phyloP scores from a whole-genome alignment of 2,888 invertebrate genomes.

The Muschampia plurimacula region DNA sequence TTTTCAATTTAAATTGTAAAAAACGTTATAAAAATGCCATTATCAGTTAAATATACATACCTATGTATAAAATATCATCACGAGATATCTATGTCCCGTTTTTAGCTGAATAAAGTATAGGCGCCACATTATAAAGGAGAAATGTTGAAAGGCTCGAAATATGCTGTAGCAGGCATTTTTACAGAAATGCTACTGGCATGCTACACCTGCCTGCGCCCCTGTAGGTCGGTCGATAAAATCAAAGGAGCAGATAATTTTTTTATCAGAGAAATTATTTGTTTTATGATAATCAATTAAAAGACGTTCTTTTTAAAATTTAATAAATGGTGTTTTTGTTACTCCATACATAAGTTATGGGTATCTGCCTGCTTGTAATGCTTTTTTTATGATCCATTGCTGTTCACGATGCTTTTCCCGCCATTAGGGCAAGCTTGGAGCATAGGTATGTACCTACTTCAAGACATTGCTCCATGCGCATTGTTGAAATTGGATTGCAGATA shows the following conservation, averaged over 20 bases:
- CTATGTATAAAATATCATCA: too few species aligned
- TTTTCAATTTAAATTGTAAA: too few species aligned
- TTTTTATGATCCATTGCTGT: too few species aligned
- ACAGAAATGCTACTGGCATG: slow-evolving; percentile 48
- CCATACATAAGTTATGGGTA: neutral
- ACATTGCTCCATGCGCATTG: too few species aligned
- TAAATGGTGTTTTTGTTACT: neutral
- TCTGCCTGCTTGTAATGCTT: too few species aligned
- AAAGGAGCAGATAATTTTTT: slow-evolving; percentile 14
- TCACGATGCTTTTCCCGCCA: too few species aligned
- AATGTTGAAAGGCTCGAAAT: slow-evolving; percentile 63
- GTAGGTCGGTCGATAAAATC: slow-evolving; percentile 53
- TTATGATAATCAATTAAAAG: neutral
- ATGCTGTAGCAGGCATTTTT: slow-evolving; percentile 63
- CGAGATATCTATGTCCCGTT: neutral
- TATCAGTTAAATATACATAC: too few species aligned
- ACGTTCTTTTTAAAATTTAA: neutral
- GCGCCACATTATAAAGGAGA: slow-evolving; percentile 50
- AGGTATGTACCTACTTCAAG: too few species aligned
- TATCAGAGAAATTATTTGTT: slow-evolving; percentile 10
- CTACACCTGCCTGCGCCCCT: slow-evolving; percentile 65
- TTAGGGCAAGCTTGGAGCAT: too few species aligned
- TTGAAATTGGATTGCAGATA: too few species aligned
- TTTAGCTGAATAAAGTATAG: neutral
- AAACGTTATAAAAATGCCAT: too few species aligned